These are phyloP conservation scores for Antennarius striatus DNA, from an alignment of 2,113 vertebrate species.

Conservation along the genomic window DNA sequence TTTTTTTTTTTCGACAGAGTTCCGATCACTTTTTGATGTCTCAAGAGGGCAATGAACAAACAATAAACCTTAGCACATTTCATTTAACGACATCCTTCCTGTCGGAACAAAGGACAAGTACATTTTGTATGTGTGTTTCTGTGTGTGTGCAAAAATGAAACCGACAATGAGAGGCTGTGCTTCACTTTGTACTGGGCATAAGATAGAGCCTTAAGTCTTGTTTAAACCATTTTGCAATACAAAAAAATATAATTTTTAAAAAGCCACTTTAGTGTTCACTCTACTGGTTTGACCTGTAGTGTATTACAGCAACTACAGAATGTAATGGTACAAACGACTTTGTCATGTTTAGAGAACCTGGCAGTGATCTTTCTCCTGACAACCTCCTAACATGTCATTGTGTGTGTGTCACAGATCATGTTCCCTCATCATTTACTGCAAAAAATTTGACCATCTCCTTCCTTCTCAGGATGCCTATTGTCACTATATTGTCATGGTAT, in stretches of 20 bases:
- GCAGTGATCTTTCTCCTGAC: conserved; percentile 52
- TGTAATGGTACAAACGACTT: conserved; percentile 61
- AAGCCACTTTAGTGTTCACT: conserved; percentile 23
- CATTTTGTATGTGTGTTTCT: too few relatives aligned
- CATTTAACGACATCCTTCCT: too few relatives aligned
- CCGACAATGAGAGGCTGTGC: too few relatives aligned
- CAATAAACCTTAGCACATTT: too few relatives aligned
- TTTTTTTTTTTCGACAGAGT: too few relatives aligned
- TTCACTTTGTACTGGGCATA: too few relatives aligned
- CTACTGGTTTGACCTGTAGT: conserved; percentile 30
- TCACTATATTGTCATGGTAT: conserved; percentile 49
- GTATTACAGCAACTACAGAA: conserved; percentile 47
- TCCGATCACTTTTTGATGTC: too few relatives aligned
- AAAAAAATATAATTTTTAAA: conserved; percentile 10
- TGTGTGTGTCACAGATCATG: conserved; percentile 60
- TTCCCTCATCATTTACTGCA: conserved; percentile 58
- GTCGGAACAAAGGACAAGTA: too few relatives aligned
- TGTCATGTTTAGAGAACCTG: conserved; percentile 42
- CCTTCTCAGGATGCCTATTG: conserved; percentile 41
- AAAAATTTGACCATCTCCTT: conserved; percentile 47
- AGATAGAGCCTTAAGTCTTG: background rate
- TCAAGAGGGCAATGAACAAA: too few relatives aligned
- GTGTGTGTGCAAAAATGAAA: too few relatives aligned
- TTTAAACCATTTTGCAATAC: conserved; percentile 14
- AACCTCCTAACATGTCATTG: conserved; percentile 63